Base-by-base conservation (phyloP, 1,140 invertebrate species). In the Cecropterus lyciades region DNA sequence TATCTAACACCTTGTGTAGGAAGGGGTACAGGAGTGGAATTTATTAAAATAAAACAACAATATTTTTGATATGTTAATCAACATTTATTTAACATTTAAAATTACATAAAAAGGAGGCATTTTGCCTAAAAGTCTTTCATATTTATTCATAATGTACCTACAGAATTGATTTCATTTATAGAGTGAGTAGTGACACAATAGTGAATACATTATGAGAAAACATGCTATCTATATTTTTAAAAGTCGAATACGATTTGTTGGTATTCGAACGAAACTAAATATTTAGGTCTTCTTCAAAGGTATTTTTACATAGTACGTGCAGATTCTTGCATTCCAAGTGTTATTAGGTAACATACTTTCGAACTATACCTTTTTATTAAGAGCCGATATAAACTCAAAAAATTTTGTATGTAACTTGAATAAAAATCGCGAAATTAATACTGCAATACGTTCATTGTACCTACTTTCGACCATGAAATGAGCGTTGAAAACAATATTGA, bases 11-110 rank as follows among this genome's bases (percentile, higher is more conserved):
- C 20, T 24, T 24, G 20, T 24, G 20, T 33, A 33, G 9, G 30
- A 10, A 33, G 30, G 6, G 30, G 6, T 33, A 33, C 1, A 4
- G 6, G 30, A 33, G 30, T 9, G 3, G 30, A 33, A 6, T 7
- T 1, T 10, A 6, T 8, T 33, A 10, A 84, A 91, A 86, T 85
- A 68, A 91, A 87, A 87, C 74, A 78, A 43, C 30, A 70, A 20
- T 77, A 13, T 77, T 69, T 51, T 80, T 85, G 86, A 91, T 89
- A 89, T 89, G 85, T 87, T 88, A 84, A 75, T 86, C 88, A 89
- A 91, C 88, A 91, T 88, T 88, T 86, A 87, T 89, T 88, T 91
- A 91, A 91, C 88, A 91, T 91, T 91, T 86, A 91, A 91, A 88
- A 91, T 91, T 87, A 89, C 85, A 89, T 89, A 91, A 89, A 89